Evolutionary conservation across 2,888 invertebrate species (phyloP).

Genomic region (Melieria omissa): DNA sequence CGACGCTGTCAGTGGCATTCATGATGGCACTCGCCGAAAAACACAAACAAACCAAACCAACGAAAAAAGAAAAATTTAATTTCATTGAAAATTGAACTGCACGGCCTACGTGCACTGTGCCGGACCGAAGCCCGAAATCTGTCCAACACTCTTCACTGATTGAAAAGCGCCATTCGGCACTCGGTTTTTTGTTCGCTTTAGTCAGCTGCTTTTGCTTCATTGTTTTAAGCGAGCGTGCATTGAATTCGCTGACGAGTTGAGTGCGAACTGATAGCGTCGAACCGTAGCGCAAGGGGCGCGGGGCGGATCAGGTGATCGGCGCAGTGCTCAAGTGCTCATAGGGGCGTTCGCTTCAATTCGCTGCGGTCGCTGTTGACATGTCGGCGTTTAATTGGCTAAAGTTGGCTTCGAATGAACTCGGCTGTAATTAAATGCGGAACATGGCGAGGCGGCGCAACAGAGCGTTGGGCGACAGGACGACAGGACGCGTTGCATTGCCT

Average conservation of each 20-base stretch:
- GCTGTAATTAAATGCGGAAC: conserved; percentile 33
- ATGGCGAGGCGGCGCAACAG: neutral
- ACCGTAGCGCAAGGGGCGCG: neutral
- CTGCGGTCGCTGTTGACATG: conserved; percentile 32
- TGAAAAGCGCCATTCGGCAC: too few relatives aligned
- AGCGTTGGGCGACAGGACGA: neutral
- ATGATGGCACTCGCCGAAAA: conserved; percentile 10
- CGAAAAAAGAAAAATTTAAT: neutral
- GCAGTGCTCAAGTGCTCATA: conserved; percentile 6
- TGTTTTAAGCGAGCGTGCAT: too few relatives aligned
- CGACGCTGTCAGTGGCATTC: conserved; percentile 16
- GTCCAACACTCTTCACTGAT: too few relatives aligned
- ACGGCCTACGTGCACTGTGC: too few relatives aligned
- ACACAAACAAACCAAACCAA: neutral
- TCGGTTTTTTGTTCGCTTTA: too few relatives aligned
- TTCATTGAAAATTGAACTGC: too few relatives aligned
- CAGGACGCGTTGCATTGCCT: neutral
- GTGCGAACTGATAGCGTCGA: too few relatives aligned
- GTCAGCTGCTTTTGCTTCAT: too few relatives aligned
- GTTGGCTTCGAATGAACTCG: conserved; percentile 22
- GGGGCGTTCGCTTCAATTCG: conserved; percentile 20
- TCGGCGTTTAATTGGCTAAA: conserved; percentile 36
- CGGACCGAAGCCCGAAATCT: too few relatives aligned
- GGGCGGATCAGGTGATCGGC: conserved; percentile 1
- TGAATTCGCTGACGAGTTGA: too few relatives aligned